These are phyloP conservation scores for Sthenelais limicola DNA, from an alignment of 2,888 invertebrate genomes.

Conservation along the genomic window DNA sequence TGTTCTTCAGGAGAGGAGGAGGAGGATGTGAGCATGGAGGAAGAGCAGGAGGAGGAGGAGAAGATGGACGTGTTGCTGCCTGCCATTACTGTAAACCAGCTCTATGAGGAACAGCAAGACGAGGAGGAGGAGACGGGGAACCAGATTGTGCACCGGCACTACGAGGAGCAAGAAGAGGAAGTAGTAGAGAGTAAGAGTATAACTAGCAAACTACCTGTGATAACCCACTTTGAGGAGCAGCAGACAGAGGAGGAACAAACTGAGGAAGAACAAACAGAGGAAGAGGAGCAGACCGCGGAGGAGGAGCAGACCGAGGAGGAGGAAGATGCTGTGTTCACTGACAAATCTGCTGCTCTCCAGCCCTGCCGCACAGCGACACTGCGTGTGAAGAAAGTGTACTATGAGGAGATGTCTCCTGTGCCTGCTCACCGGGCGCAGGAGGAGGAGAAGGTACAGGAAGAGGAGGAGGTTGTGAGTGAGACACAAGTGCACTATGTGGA, in stretches of 20 bases:
- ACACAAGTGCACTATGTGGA: neutral
- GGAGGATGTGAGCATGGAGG: neutral
- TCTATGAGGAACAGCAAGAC: neutral
- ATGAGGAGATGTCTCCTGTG: neutral
- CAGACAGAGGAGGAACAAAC: neutral
- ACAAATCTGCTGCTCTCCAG: too few species aligned
- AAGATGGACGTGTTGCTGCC: neutral
- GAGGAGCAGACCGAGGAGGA: neutral
- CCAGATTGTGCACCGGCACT: neutral
- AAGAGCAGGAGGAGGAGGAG: neutral
- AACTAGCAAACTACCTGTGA: neutral
- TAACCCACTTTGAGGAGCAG: neutral
- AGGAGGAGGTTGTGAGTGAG: neutral
- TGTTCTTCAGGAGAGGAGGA: too few species aligned
- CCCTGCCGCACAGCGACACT: too few species aligned
- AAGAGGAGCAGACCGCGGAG: neutral
- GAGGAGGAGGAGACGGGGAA: neutral
- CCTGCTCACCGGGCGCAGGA: neutral
- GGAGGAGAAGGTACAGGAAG: neutral
- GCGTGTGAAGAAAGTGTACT: too few species aligned
- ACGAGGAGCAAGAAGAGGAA: constrained; percentile 19
- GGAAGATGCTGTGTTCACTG: too few species aligned
- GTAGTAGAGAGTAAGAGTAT: neutral
- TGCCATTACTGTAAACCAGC: neutral
- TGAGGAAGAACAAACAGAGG: neutral